Evolutionary conservation across 2,797 vertebrate species (phyloP).

Genomic region (Lagodon rhomboides): DNA sequence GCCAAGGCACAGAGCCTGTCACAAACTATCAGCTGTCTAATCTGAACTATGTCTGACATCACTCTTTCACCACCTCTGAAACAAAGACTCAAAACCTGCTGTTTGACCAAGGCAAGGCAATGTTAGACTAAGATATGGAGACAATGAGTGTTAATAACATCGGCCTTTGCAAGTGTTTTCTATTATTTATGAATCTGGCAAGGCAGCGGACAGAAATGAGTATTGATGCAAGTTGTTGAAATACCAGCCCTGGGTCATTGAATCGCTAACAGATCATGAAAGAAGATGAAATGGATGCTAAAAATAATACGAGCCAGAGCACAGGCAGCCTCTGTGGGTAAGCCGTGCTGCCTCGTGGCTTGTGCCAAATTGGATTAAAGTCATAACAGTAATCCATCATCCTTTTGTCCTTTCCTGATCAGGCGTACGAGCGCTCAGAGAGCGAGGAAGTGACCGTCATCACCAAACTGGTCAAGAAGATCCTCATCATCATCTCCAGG

Average conservation of each 20-base stretch:
- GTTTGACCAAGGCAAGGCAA: constrained; percentile 47
- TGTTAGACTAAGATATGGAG: constrained; percentile 42
- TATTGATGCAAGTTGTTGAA: constrained; percentile 37
- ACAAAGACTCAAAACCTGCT: constrained; percentile 13
- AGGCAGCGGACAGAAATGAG: constrained; percentile 2
- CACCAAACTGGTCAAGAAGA: constrained; percentile 91
- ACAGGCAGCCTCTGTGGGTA: constrained; percentile 24
- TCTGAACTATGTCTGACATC: constrained; percentile 17
- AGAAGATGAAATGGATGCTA: constrained; percentile 54
- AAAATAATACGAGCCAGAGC: constrained; percentile 43
- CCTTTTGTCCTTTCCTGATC: constrained; percentile 32
- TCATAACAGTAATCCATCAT: constrained; percentile 38
- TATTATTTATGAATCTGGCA: constrained; percentile 29
- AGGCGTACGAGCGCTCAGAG: constrained; percentile 94
- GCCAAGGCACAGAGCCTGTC: background rate
- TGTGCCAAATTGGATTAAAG: constrained; percentile 34
- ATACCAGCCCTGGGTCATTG: constrained; percentile 15
- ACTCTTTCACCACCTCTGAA: constrained; percentile 9
- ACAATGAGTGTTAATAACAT: constrained; percentile 20
- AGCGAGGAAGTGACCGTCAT: constrained; percentile 92
- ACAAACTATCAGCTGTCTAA: background rate
- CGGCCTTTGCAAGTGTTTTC: constrained; percentile 9
- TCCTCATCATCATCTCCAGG: constrained; percentile 93
- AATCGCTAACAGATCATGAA: constrained; percentile 46
- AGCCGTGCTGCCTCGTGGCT: constrained; percentile 19